Base-by-base conservation (phyloP, 2,888 invertebrate species). In the Orchesellides sinensis region DNA sequence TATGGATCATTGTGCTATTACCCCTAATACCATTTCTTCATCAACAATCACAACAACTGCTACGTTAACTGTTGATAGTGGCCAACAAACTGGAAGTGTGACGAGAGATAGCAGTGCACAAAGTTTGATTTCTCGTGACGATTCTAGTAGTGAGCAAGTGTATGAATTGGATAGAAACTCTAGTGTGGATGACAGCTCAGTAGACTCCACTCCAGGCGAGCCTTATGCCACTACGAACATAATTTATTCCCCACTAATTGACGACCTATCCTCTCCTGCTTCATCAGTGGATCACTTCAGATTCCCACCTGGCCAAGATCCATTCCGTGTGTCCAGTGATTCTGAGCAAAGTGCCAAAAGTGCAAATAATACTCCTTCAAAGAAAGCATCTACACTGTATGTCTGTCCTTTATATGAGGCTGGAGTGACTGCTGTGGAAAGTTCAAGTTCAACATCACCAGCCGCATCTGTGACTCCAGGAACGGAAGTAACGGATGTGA, bases 141-240 rank as follows among this genome's bases (percentile, higher is more conserved):
- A 74, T 54, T 81, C 65, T 27, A 1, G n/a, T n/a, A 54, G 63
- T 19, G 70, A 63, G 0, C 63, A 32, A 14, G 81, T 84, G 17
- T 87, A 87, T 73, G 88, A 88, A 68, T 45, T 88, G 59, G 88
- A 88, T 56, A 79, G 86, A 29, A 87, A 88, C 72, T 87, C 87
- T 0, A 88, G 88, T 83, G 73, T 88, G 23, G 88, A 88, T 70
- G 86, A 87, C n/a, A 87, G 87, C 35, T 87, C 87, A 1, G 85
- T 85, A 1, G 87, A 87, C 49, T 87, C 87, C 0, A 88, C 88
- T 23, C 88, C 88, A 0, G 86, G 86, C 8, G 86, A 84, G 40
- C 78, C 80, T 0, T 83, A 77, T 56, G 73, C 79, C 1, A 75
- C 85, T 29, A 88, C 88, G 6, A 87, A 87, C 52, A 88, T 88